Evolutionary conservation across 2,888 invertebrate genomes (phyloP).

Genomic region (Pteria penguin): DNA sequence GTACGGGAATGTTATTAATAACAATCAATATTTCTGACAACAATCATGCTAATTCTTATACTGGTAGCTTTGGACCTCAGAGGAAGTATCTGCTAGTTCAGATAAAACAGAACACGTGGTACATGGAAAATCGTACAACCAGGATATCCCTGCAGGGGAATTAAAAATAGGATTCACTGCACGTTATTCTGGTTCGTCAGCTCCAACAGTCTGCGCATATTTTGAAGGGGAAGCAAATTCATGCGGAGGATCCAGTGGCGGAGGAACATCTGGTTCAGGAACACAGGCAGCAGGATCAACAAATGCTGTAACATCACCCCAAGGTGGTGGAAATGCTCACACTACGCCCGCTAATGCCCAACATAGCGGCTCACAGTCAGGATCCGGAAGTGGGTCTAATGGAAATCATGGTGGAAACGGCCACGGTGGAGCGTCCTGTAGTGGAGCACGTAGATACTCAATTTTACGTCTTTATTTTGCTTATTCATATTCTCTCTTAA

Average conservation of each 20-base stretch:
- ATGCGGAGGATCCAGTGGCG: background rate
- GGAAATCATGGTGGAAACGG: background rate
- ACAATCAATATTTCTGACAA: no score
- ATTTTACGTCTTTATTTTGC: no score
- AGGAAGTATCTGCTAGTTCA: background rate
- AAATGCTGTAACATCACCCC: background rate
- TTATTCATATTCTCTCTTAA: no score
- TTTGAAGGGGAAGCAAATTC: background rate
- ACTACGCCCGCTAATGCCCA: background rate
- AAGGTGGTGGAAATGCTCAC: background rate
- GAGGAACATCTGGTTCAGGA: background rate
- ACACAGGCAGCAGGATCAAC: background rate
- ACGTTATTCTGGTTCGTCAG: background rate
- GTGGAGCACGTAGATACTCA: background rate
- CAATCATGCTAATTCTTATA: no score
- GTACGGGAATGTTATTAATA: no score
- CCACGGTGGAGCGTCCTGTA: background rate
- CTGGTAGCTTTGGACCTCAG: background rate
- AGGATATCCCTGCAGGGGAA: background rate
- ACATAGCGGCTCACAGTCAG: background rate
- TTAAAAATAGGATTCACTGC: background rate
- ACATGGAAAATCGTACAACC: background rate
- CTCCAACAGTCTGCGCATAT: background rate
- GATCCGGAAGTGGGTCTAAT: background rate
- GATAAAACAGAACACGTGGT: background rate